A percentile compares a stretch with the other conserved stretches of the same genome.
phyloP scores from a whole-genome alignment of 2,888 invertebrate genomes.

The Micoletzkya japonica region DNA sequence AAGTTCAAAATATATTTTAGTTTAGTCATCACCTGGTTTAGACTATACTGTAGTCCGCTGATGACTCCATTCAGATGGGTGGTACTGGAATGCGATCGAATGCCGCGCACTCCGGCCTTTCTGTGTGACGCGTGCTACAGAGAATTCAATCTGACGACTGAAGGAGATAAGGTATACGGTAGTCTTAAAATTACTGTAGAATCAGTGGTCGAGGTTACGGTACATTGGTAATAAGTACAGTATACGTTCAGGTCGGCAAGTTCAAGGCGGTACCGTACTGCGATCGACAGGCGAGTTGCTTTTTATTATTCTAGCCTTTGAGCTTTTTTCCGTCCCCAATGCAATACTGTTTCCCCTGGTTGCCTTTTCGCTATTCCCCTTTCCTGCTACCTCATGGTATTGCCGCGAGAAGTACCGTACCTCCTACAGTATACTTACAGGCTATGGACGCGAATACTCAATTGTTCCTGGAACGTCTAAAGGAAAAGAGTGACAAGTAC shows the following conservation, averaged over 20 bases:
- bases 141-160: slow-evolving; percentile 34
- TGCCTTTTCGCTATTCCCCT: too few species aligned
- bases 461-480: too few species aligned
- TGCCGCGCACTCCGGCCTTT: slow-evolving; percentile 35
- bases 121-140: slow-evolving; percentile 37
- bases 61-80: slow-evolving; percentile 34
- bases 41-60: not conserved
- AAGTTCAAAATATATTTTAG: not conserved
- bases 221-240: not conserved
- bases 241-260: not conserved
- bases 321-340: too few species aligned
- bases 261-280: slow-evolving; percentile 45
- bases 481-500: too few species aligned
- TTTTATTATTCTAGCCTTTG: too few species aligned
- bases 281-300: slow-evolving; percentile 38
- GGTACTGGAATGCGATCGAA: slow-evolving; percentile 33
- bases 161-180: slow-evolving; percentile 32
- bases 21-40: not conserved
- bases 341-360: too few species aligned
- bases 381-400: too few species aligned
- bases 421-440: not conserved
- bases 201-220: not conserved
- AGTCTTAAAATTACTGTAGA: not conserved
- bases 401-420: not conserved
- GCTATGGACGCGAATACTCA: not conserved